Evolutionary conservation across 2,797 vertebrate species (phyloP), one percentile per base, ranked within the genome.

Genomic region (Notolepis coatsorum): DNA sequence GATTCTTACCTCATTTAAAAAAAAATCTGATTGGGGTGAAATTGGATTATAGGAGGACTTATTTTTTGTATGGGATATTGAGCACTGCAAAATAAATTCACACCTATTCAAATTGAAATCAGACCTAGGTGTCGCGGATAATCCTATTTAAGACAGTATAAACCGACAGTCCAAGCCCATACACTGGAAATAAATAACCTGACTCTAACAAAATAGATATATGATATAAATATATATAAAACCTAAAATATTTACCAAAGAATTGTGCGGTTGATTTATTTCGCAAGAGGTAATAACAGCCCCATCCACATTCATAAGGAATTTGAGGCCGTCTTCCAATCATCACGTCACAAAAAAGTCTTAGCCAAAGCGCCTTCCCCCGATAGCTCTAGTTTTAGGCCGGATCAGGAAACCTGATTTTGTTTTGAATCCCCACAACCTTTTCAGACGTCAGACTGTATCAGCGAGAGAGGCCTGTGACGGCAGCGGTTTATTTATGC

Each of bases 101-200:
- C 92, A 93, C 89, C 91, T 92, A 92, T 94, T 93, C 91, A 93
- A 91, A 93, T 93, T 93, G 90, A 93, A 94, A 93, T 93, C 90
- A 93, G 86, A 92, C 88, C 89, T 80, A 87, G 91, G 91, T 92
- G 90, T 82, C 91, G 86, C 85, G 89, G 89, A 91, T 93, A 93
- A 93, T 91, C 92, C 90, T 84, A 91, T 92, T 92, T 90, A 91
- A 91, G 88, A 91, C 91, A 81, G 87, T 88, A 91, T 88, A 82
- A 93, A 91, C 75, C 91, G 88, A 90, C 86, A 86, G 90, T 82
- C 89, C 86, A 84, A 84, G 79, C 88, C 85, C 84, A 89, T 85
- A 90, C 85, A 86, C 77, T 82, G 84, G 76, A 84, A 87, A 89
- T 73, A 88, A 90, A 89, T 87, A 82, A 90, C 88, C 77, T 87